Conservation (phyloP, 1,140 invertebrate species). For the Cotesia glomerata region DNA sequence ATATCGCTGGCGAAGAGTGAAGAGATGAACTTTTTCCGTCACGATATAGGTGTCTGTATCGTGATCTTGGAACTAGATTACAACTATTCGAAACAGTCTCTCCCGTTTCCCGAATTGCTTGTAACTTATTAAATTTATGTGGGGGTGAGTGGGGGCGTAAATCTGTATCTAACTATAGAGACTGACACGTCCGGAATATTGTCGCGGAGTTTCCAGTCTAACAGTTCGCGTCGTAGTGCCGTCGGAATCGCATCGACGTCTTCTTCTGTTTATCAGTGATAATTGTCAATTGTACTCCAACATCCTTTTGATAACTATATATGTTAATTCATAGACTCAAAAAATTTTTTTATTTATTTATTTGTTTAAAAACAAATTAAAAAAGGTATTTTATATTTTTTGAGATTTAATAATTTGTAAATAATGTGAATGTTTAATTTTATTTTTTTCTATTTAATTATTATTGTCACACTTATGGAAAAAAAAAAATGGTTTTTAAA, state of each 20-base stretch:
- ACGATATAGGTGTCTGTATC: slow-evolving; percentile 8
- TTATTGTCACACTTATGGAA: neutral
- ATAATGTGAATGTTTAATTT: neutral
- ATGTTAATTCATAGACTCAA: neutral
- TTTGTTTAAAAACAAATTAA: neutral
- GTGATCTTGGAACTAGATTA: slow-evolving; percentile 2
- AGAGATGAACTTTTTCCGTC: neutral
- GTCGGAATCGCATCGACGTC: slow-evolving; percentile 49
- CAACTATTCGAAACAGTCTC: slow-evolving; percentile 3
- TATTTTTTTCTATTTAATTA: neutral
- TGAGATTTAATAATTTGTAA: neutral
- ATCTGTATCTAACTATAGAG: slow-evolving; percentile 61
- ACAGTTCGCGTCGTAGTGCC: slow-evolving; percentile 59
- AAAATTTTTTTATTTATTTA: neutral
- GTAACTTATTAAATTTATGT: neutral
- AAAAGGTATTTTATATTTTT: neutral
- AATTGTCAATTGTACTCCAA: neutral
- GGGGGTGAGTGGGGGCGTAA: slow-evolving; percentile 41
- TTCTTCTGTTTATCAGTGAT: neutral
- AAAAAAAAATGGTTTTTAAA: neutral
- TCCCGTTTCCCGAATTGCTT: slow-evolving; percentile 10
- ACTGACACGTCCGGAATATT: slow-evolving; percentile 55
- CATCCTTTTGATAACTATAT: neutral
- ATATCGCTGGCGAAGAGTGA: neutral
- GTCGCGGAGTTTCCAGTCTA: slow-evolving; percentile 54